phyloP scores from a whole-genome alignment of 1,140 invertebrate genomes.

The Cecropterus lyciades region DNA sequence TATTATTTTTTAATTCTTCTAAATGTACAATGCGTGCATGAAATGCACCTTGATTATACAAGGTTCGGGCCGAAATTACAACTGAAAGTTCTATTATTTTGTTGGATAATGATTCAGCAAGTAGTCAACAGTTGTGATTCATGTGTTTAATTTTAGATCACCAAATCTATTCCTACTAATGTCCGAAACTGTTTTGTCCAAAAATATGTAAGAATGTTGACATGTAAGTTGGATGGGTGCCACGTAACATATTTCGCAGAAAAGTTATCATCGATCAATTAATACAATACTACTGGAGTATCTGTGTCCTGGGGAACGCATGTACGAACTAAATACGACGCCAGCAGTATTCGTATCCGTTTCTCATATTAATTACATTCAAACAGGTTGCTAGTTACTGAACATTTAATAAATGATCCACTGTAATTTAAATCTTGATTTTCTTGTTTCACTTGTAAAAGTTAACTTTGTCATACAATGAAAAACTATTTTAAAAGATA shows the following conservation, averaged over 20 bases:
- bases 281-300: not conserved
- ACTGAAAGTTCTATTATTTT: no score
- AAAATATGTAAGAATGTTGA: slow-evolving; percentile 18
- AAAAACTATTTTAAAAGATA: no score
- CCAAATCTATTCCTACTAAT: not conserved
- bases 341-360: no score
- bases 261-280: not conserved
- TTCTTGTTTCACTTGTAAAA: not conserved
- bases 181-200: not conserved
- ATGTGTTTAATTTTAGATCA: slow-evolving; percentile 1
- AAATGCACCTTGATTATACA: not conserved
- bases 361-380: not conserved
- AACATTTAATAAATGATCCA: not conserved
- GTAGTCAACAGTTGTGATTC: not conserved
- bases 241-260: slow-evolving; percentile 1
- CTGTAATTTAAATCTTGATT: not conserved
- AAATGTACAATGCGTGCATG: not conserved
- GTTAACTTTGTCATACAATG: no score
- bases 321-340: not conserved
- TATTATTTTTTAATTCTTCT: slow-evolving; percentile 1
- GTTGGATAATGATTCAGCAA: not conserved
- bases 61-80: not conserved
- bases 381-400: not conserved
- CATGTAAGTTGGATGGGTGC: slow-evolving; percentile 4
- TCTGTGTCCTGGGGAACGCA: not conserved